Evolutionary conservation across 2,888 invertebrate genomes (phyloP).

Genomic region (Fissipunctia ypsillon): DNA sequence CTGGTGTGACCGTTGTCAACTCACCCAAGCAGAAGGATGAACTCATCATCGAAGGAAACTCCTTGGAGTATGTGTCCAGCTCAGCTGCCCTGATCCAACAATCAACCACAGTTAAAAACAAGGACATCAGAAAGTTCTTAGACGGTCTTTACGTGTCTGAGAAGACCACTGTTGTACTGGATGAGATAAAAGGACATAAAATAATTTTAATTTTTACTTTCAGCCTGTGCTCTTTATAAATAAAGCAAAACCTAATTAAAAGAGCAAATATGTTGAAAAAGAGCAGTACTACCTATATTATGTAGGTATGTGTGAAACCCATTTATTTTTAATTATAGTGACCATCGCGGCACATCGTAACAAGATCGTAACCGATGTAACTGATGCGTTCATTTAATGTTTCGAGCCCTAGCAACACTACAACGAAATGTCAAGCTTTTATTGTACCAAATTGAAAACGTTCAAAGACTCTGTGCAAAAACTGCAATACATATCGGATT

Average conservation of each 20-base stretch:
- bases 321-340: too few species aligned
- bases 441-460: slow-evolving; percentile 27
- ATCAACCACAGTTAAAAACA: slow-evolving; percentile 99
- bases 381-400: neutral
- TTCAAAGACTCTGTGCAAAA: neutral
- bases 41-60: slow-evolving; percentile 98
- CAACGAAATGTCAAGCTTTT: slow-evolving; percentile 41
- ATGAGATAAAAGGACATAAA: slow-evolving; percentile 91
- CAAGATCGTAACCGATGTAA: neutral
- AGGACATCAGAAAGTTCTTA: slow-evolving; percentile 99
- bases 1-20: slow-evolving; percentile 97
- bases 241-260: neutral
- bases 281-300: too few species aligned
- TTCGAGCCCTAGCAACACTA: slow-evolving; percentile 35
- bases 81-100: slow-evolving; percentile 99
- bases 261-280: neutral
- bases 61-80: slow-evolving; percentile 98
- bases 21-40: slow-evolving; percentile 99
- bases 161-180: slow-evolving; percentile 97
- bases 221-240: neutral
- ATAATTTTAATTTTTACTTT: slow-evolving; percentile 78
- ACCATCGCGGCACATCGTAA: too few species aligned
- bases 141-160: slow-evolving; percentile 99
- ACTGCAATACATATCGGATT: neutral
- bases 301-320: too few species aligned